These are phyloP conservation scores for Dascillus cervinus DNA, from an alignment of 2,888 invertebrate species.

Conservation along the genomic window DNA sequence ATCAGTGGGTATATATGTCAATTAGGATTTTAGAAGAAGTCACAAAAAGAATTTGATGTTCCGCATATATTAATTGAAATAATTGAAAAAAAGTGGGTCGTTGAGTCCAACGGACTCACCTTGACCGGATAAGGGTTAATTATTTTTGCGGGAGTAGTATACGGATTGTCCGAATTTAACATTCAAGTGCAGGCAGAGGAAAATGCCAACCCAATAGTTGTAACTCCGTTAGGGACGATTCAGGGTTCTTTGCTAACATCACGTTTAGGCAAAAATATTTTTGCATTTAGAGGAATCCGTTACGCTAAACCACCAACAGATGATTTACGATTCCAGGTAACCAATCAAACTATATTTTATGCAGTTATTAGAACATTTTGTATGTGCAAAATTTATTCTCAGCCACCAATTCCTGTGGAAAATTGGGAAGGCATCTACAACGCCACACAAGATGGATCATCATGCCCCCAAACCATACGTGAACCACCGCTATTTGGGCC, in stretches of 20 bases:
- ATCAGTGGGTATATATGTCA: too few relatives aligned
- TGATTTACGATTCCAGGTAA: conserved; percentile 38
- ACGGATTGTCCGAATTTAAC: too few relatives aligned
- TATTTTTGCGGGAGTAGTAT: too few relatives aligned
- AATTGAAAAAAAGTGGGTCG: too few relatives aligned
- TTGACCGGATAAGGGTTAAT: too few relatives aligned
- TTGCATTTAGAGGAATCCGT: conserved; percentile 23
- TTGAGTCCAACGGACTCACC: too few relatives aligned
- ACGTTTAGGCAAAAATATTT: conserved; percentile 22
- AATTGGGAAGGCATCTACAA: conserved; percentile 13
- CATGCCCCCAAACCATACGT: conserved; percentile 40
- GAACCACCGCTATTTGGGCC: conserved; percentile 26
- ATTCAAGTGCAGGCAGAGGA: too few relatives aligned
- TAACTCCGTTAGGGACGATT: conserved; percentile 22
- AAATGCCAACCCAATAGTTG: conserved; percentile 22
- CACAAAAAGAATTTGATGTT: too few relatives aligned
- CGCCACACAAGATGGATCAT: conserved; percentile 27
- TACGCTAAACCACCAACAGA: conserved; percentile 29
- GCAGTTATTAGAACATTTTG: not conserved
- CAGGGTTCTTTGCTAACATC: conserved; percentile 21
- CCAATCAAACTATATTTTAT: not conserved
- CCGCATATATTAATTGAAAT: too few relatives aligned
- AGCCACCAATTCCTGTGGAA: conserved; percentile 18
- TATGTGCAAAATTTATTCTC: conserved; percentile 1
- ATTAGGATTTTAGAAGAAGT: too few relatives aligned